Evolutionary conservation across 2,797 vertebrate genomes (phyloP), one percentile per base, ranked within the genome.

Genomic region (Ceryle rudis): DNA sequence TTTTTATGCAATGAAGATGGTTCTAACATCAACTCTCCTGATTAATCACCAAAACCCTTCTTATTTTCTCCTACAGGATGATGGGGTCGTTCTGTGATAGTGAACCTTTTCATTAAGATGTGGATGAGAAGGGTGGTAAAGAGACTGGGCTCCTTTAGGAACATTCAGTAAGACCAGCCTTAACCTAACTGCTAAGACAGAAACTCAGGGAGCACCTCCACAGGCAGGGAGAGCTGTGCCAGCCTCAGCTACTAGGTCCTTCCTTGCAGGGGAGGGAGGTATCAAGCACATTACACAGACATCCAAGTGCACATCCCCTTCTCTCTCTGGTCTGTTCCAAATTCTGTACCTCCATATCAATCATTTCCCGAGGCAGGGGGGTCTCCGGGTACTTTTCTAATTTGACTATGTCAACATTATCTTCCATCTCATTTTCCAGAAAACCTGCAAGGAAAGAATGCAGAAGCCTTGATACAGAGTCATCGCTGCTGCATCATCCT

Each of bases 281-380:
- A 28, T 3, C 1, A 7, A 84, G 49, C 14, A n/a, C 3, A 6
- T 54, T 21, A 65, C 33, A 51, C 37, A 71, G 57, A 60, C 33
- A 52, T 1, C n/a, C 21, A 4, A 0, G 1, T n/a, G 21, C 31
- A 57, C 26, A 6, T 29, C 8, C 26, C 58, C 16, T 81, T 86
- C 61, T 29, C 23, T 65, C 37, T 64, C 46, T 55, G 8, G 3
- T 9, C 25, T 1, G 1, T 20, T 29, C 60, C 35, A 33, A 47
- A 44, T 65, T 49, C n/a, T 79, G 77, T 97, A 98, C 98, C 98
- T 98, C 98, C 96, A 98, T 92, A 57, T 97, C 95, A 64, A 98
- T 98, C 98, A 98, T 98, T 90, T 98, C 98, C 85, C 98, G 95
- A 29, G 98, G 98, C 31, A 98, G 81, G 3, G 98, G 98, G 0